Conservation (phyloP, 2,797 vertebrate species). For the Neosilurus hyrtlii region DNA sequence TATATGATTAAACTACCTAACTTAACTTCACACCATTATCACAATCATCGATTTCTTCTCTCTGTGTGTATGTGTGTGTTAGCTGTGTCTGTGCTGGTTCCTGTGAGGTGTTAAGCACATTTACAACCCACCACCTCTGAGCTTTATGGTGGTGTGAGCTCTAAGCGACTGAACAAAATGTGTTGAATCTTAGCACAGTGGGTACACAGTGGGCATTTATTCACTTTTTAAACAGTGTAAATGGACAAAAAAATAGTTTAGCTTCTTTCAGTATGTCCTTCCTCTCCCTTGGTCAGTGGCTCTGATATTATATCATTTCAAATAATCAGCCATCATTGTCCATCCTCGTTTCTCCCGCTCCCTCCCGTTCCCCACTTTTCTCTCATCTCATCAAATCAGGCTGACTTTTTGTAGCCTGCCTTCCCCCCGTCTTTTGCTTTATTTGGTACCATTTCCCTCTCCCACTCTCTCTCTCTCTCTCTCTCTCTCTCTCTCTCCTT, state of each 20-base stretch:
- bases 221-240: background rate
- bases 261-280: conserved; percentile 53
- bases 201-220: background rate
- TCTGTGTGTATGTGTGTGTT: background rate
- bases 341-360: background rate
- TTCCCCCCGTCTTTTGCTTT: conserved; percentile 1
- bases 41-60: background rate
- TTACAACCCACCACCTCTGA: conserved; percentile 71
- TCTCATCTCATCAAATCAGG: conserved; percentile 4
- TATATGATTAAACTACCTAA: background rate
- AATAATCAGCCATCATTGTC: conserved; percentile 10
- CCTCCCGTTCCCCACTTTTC: background rate
- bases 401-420: conserved; percentile 22
- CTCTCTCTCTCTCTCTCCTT: conserved; percentile 47
- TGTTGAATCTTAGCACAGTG: background rate
- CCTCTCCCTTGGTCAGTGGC: conserved; percentile 49
- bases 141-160: conserved; percentile 11
- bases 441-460: conserved; percentile 7
- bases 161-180: background rate
- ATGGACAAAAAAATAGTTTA: background rate
- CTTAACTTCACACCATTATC: background rate
- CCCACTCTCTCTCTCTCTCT: conserved; percentile 20
- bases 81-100: conserved; percentile 55
- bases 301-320: conserved; percentile 6
- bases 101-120: conserved; percentile 74